Evolutionary conservation across 1,140 invertebrate genomes (phyloP), one percentile per base, ranked within the genome.

Genomic region (Dinoponera quadriceps): DNA sequence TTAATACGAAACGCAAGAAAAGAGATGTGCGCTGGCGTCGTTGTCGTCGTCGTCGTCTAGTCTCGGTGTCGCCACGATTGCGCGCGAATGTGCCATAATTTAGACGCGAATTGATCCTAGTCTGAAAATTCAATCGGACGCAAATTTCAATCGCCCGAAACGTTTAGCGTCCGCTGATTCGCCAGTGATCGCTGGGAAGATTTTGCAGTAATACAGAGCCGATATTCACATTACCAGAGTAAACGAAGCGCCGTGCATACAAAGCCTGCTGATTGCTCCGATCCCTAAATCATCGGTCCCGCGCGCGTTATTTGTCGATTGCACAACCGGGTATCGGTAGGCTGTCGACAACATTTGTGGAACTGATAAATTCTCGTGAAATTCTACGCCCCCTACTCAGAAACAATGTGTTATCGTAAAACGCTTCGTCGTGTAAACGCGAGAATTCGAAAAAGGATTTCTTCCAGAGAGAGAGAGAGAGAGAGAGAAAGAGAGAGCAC

Each of bases 221-320:
- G n/a, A 16, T 55, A 29, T 57, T 38, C n/a, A 25, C 29, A 16
- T 69, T 11, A 18, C 18, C 2, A 20, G 38, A 65, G 20, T 33
- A 44, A 68, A 78, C 22, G 27, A 49, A 78, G n/a, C 29, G 14
- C 22, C 48, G 33, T 18, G 51, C 33, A 80, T 33, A 71, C 51
- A 44, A 22, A 33, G 13, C 7, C 3, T 44, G 65, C 54, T 57
- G 51, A 80, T 80, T 71, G 65, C 33, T 25, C 1, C 29, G 33
- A 80, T 69, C 65, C 65, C 11, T 69, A 38, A 80, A 69, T 80
- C 65, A 80, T 57, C 22, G 51, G 49, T 80, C 59, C 13, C 18
- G 38, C 38, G 4, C 48, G 18, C 9, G n/a, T n/a, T 7, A 7
- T 57, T 59, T 80, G 59, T 71, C 75, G 75, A 80, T 80, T 44